Evolutionary conservation across 2,113 vertebrate species (phyloP).

Genomic region (Heterotilapia buettikoferi): DNA sequence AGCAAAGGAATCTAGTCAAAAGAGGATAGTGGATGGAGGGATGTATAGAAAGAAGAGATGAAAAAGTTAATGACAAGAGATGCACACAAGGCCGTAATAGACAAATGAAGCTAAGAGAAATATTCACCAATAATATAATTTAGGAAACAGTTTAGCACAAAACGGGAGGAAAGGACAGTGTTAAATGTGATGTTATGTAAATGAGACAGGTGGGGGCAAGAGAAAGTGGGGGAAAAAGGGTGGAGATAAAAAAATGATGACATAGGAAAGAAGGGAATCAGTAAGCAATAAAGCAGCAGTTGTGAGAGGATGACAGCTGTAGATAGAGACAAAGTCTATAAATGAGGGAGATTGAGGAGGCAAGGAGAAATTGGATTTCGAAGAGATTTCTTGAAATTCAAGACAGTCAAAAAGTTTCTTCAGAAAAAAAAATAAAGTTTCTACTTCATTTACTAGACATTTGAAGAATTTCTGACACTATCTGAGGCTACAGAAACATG

Average conservation of each 20-base stretch:
- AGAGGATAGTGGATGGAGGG: not conserved
- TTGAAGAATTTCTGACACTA: not conserved
- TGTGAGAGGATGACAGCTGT: not conserved
- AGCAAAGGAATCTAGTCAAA: conserved; percentile 57
- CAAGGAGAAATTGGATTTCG: not conserved
- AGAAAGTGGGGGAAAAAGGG: not conserved
- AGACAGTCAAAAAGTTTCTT: not conserved
- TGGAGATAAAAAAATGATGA: conserved; percentile 6
- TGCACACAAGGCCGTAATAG: not conserved
- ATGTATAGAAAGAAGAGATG: not conserved
- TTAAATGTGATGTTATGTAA: conserved; percentile 1
- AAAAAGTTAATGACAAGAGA: not conserved
- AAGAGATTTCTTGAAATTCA: not conserved
- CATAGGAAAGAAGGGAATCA: not conserved
- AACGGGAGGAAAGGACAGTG: not conserved
- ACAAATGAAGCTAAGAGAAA: not conserved
- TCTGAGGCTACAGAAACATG: not conserved
- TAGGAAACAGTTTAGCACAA: not conserved
- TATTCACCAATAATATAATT: not conserved
- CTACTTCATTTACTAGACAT: not conserved
- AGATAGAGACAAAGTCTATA: not conserved
- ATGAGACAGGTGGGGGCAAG: not conserved
- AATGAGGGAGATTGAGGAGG: not conserved
- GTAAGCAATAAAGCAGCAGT: not conserved
- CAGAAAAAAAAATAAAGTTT: not conserved